Evolutionary conservation across 2,888 invertebrate species (phyloP).

Genomic region (Lepidocyrtinus sp.): DNA sequence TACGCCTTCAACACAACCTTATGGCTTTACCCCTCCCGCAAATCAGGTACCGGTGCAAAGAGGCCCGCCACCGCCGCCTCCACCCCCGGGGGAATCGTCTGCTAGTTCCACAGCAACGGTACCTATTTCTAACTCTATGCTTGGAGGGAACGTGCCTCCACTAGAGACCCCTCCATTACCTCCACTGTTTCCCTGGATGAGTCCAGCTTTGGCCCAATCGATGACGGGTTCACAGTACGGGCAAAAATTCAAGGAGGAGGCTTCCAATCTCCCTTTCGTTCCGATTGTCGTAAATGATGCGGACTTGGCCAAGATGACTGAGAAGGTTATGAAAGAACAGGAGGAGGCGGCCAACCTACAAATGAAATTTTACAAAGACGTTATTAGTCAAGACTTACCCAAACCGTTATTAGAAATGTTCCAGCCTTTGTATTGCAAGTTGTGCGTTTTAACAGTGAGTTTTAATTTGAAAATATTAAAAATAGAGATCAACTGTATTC

Average conservation of each 20-base stretch:
- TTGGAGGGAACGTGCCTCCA: conserved; percentile 17
- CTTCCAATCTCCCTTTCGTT: conserved; percentile 57
- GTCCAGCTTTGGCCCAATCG: conserved; percentile 34
- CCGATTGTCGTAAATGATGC: conserved; percentile 52
- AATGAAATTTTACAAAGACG: conserved; percentile 54
- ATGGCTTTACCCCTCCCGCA: not conserved
- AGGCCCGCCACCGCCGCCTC: conserved; percentile 17
- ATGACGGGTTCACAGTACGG: conserved; percentile 28
- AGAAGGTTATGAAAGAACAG: conserved; percentile 50
- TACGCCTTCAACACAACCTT: not conserved
- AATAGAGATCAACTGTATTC: not conserved
- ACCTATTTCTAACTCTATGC: not conserved
- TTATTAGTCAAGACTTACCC: conserved; percentile 57
- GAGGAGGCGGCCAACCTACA: conserved; percentile 42
- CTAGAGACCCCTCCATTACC: conserved; percentile 63
- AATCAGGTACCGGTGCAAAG: conserved; percentile 8
- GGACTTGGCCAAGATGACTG: conserved; percentile 58
- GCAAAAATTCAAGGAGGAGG: conserved; percentile 37
- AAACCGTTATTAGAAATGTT: conserved; percentile 62
- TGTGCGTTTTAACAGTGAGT: conserved; percentile 63
- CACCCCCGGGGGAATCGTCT: conserved; percentile 28
- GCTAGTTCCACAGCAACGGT: not conserved
- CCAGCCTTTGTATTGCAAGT: conserved; percentile 65
- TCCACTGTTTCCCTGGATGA: conserved; percentile 65
- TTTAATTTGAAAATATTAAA: too few relatives aligned